Conservation (phyloP, 2,888 invertebrate species). For the Cataglyphis albicans region DNA sequence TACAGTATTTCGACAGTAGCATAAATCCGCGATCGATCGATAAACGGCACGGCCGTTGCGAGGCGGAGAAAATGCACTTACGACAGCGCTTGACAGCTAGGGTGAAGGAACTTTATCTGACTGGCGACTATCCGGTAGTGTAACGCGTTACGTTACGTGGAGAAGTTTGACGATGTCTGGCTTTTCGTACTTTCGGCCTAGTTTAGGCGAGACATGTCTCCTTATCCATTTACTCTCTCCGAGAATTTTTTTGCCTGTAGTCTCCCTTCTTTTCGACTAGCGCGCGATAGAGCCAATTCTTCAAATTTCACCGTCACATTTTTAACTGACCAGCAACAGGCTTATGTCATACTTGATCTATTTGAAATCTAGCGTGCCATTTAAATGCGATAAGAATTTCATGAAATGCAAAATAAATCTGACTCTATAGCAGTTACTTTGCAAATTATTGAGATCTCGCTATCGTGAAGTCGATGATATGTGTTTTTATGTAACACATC, state of each 20-base stretch:
- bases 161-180: constrained; percentile 63
- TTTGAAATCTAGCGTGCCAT: constrained; percentile 29
- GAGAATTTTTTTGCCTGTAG: constrained; percentile 12
- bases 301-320: constrained; percentile 5
- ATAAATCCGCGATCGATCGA: constrained; percentile 70
- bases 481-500: constrained; percentile 10
- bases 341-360: constrained; percentile 25
- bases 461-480: constrained; percentile 24
- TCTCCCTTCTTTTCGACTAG: background rate
- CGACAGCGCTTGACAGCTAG: constrained; percentile 43
- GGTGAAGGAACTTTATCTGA: constrained; percentile 72
- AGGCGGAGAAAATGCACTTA: constrained; percentile 64
- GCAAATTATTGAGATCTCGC: background rate
- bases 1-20: constrained; percentile 57
- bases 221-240: constrained; percentile 20
- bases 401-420: too few relatives aligned
- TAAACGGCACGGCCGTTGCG: constrained; percentile 55
- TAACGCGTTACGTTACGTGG: constrained; percentile 60
- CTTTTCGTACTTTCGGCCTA: constrained; percentile 74
- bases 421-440: background rate
- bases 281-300: constrained; percentile 10
- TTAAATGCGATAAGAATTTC: constrained; percentile 14
- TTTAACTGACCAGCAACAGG: background rate
- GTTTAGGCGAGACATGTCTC: constrained; percentile 57
- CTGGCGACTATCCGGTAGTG: constrained; percentile 66